These are phyloP conservation scores for Ceratoteleas bidentatus DNA, from an alignment of 1,140 invertebrate species.

Conservation along the genomic window DNA sequence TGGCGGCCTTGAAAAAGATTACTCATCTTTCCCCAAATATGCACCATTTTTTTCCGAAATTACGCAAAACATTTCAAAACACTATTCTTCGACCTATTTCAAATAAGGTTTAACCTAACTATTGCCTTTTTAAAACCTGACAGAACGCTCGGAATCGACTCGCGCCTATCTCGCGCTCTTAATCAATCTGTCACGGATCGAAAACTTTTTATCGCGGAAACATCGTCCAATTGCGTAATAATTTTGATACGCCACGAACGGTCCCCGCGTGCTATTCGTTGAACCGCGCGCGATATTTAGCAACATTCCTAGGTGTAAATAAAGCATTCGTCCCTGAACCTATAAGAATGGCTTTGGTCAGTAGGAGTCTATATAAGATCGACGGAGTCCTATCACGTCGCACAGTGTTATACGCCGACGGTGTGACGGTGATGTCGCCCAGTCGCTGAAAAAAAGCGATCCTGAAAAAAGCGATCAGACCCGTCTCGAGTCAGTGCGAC, in stretches of 20 bases:
- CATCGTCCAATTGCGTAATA: conserved; percentile 16
- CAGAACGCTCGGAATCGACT: not conserved
- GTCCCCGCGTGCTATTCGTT: not conserved
- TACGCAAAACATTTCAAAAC: no score
- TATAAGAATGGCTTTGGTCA: conserved; percentile 73
- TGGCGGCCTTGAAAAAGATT: no score
- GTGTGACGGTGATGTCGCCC: conserved; percentile 64
- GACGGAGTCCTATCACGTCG: conserved; percentile 73
- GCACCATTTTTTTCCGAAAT: no score
- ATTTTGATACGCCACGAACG: conserved; percentile 13
- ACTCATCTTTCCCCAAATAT: no score
- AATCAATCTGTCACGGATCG: conserved; percentile 21
- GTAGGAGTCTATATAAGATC: conserved; percentile 76
- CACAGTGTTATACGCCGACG: conserved; percentile 74
- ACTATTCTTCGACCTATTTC: no score
- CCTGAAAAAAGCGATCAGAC: conserved; percentile 7
- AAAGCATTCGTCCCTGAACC: conserved; percentile 72
- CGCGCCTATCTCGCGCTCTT: conserved; percentile 11
- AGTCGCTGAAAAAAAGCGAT: conserved; percentile 45
- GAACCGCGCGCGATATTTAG: conserved; percentile 13
- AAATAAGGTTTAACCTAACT: no score
- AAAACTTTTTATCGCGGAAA: conserved; percentile 39
- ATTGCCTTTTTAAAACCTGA: no score
- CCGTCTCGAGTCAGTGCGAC: conserved; percentile 17
- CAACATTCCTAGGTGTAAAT: conserved; percentile 56